Conservation (phyloP, 2,113 vertebrate species). For the Sinocyclocheilus anophthalmus region DNA sequence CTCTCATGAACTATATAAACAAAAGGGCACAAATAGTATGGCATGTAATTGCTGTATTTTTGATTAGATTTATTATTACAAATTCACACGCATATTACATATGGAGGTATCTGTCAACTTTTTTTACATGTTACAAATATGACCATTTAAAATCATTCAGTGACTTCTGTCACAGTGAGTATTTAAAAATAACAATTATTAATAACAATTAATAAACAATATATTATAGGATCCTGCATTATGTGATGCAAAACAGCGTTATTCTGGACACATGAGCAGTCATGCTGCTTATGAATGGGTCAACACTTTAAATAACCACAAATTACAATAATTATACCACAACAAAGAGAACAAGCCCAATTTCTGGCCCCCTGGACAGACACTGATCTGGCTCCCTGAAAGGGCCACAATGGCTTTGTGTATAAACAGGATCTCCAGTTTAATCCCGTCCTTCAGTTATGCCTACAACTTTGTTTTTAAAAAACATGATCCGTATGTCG, state of each 20-base stretch:
- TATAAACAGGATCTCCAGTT: slow-evolving; percentile 35
- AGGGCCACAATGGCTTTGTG: slow-evolving; percentile 22
- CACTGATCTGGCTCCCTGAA: not conserved
- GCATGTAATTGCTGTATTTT: not conserved
- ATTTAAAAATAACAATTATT: too few relatives aligned
- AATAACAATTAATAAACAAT: not conserved
- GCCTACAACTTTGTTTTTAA: slow-evolving; percentile 49
- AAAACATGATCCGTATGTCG: slow-evolving; percentile 56
- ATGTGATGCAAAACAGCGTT: not conserved
- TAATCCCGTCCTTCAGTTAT: slow-evolving; percentile 36
- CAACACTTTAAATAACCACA: slow-evolving; percentile 35
- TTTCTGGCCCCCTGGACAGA: slow-evolving; percentile 7
- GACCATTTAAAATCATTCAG: too few relatives aligned
- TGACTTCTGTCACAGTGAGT: not conserved
- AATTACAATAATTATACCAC: not conserved
- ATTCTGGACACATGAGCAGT: slow-evolving; percentile 43
- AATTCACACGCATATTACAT: not conserved
- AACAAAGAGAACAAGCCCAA: not conserved
- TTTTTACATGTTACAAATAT: too few relatives aligned
- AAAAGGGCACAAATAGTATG: not conserved
- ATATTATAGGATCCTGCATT: not conserved
- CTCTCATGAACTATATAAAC: not conserved
- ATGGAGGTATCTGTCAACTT: too few relatives aligned
- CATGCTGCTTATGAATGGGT: slow-evolving; percentile 40
- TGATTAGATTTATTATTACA: not conserved